These are phyloP conservation scores for Bellardia bayeri DNA, from an alignment of 2,888 invertebrate species.

Conservation along the genomic window DNA sequence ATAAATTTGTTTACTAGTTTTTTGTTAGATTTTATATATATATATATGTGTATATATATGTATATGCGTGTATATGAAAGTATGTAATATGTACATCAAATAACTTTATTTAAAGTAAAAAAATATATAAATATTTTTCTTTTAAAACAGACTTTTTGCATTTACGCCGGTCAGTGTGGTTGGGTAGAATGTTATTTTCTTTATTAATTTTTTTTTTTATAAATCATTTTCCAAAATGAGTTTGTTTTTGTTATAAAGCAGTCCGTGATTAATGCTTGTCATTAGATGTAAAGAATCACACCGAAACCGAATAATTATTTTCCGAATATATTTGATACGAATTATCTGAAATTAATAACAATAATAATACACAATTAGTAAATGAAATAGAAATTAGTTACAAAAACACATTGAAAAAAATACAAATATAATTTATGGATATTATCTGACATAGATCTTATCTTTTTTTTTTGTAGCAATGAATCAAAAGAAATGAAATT, in stretches of 20 bases:
- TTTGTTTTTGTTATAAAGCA: slow-evolving; percentile 51
- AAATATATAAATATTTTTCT: slow-evolving; percentile 56
- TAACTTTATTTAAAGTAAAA: slow-evolving; percentile 71
- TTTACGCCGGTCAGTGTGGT: slow-evolving; percentile 46
- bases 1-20: too few relatives aligned
- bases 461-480: too few relatives aligned
- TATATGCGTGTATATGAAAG: slow-evolving; percentile 42
- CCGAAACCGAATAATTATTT: slow-evolving; percentile 83
- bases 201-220: slow-evolving; percentile 46
- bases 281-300: slow-evolving; percentile 76
- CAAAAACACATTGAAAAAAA: slow-evolving; percentile 25
- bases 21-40: slow-evolving; percentile 30
- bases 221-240: slow-evolving; percentile 64
- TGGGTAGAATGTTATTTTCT: neutral
- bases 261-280: slow-evolving; percentile 64
- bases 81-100: slow-evolving; percentile 65
- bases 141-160: slow-evolving; percentile 60
- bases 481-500: too few relatives aligned
- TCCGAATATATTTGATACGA: slow-evolving; percentile 82
- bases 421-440: slow-evolving; percentile 1
- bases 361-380: slow-evolving; percentile 51
- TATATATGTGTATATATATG: slow-evolving; percentile 33
- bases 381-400: slow-evolving; percentile 18
- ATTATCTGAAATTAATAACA: slow-evolving; percentile 80
- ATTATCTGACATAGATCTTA: slow-evolving; percentile 37